Evolutionary conservation across 37 sponge, comb jelly and placozoan genomes (phyloP).

Genomic region (Aplysina aerophoba): DNA sequence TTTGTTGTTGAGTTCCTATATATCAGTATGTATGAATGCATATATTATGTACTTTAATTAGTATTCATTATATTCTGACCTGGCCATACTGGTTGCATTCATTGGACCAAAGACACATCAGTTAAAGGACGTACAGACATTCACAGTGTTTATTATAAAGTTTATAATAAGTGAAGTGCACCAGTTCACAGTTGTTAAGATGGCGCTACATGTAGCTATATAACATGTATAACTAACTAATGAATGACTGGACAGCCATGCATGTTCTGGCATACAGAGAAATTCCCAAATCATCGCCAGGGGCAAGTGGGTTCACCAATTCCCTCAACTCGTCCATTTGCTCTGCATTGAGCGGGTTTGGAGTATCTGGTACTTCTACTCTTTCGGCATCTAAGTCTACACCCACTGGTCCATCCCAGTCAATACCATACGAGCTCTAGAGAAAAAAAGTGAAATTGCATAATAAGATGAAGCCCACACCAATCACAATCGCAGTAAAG

Average conservation of each 20-base stretch:
- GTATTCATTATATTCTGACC: no score
- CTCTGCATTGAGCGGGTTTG: background rate
- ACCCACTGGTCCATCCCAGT: constrained; percentile 32
- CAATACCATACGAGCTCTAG: constrained; percentile 24
- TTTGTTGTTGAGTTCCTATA: no score
- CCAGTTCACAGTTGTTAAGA: no score
- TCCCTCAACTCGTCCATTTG: background rate
- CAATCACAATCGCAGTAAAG: background rate
- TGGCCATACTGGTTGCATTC: no score
- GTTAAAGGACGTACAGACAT: no score
- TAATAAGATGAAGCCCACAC: background rate
- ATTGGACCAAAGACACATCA: no score
- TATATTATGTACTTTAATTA: no score
- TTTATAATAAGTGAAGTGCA: no score
- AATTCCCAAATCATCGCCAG: constrained; percentile 3
- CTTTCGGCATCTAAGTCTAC: background rate
- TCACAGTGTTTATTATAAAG: no score
- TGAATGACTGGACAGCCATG: background rate
- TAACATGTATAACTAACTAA: background rate
- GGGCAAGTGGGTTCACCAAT: constrained; percentile 13
- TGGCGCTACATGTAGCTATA: no score
- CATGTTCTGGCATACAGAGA: background rate
- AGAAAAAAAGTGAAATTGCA: background rate
- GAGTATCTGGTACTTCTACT: constrained; percentile 6
- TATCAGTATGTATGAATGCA: no score